Evolutionary conservation across 2,797 vertebrate genomes (phyloP), one percentile per base, ranked within the genome.

Genomic region (Lepilemur septentrionalis): DNA sequence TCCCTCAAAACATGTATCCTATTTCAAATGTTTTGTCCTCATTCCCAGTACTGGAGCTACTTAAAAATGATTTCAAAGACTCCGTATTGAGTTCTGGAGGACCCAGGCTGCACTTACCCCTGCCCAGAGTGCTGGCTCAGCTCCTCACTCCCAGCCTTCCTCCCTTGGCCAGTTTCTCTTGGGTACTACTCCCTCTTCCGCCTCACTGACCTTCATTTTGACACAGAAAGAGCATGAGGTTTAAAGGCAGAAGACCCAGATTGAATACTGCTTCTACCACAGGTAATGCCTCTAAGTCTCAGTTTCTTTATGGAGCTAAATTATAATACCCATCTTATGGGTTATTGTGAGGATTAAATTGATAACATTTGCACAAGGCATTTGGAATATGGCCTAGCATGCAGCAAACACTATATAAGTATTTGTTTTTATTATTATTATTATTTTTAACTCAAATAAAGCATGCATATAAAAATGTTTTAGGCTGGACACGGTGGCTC

Each of bases 371-470:
- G 48, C 1, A 20, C 15, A 88, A 90, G 35, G 41, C n/a, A 84
- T 41, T 83, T 63, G 55, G 25, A 88, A 76, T 7, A 81, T 48
- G 55, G 59, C 79, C 61, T 50, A 28, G 48, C 25, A 93, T 20
- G 20, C 65, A 80, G 57, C 43, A 91, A 76, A 91, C 25, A 30
- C 43, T 61, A 25, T 10, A 4, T 69, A 69, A 83, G 15, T 48
- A 41, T 79, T 79, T 75, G 17, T 57, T 43, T 52, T 81, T 57
- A 59, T 81, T 87, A 50, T 50, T 75, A 50, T 25, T 91, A 25
- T 65, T 83, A 88, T 88, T 89, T 89, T 88, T 69, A 82, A 73
- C 30, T 72, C 61, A 97, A 92, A 5, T 85, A 95, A 94, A 88
- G 23, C 41, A 61, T 10, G 43, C 13, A 89, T 61, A 91, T 55